Evolutionary conservation across 2,888 invertebrate genomes (phyloP).

Genomic region (Cancer borealis): DNA sequence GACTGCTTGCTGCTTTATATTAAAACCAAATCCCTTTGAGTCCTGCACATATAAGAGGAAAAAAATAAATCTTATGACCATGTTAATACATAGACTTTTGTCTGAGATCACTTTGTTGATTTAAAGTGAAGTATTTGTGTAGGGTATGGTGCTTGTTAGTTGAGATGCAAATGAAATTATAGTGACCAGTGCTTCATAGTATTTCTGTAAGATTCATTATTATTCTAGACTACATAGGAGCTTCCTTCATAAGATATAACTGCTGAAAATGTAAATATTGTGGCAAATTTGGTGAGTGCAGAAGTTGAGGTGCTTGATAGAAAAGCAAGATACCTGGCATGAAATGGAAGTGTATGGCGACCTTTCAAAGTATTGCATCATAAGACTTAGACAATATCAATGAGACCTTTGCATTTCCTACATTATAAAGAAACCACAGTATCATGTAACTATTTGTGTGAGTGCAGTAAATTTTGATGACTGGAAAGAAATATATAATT

Average conservation of each 20-base stretch:
- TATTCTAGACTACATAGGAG: neutral
- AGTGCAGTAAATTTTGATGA: neutral
- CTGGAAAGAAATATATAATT: neutral
- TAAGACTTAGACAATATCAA: neutral
- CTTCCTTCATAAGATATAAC: no score
- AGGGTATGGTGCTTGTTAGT: no score
- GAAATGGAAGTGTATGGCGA: neutral
- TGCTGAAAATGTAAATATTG: no score
- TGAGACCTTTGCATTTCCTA: neutral
- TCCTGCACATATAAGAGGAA: neutral
- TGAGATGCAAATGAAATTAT: no score
- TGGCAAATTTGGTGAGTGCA: neutral
- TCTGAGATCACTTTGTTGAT: neutral
- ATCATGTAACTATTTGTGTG: neutral
- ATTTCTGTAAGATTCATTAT: neutral
- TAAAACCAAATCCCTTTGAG: neutral
- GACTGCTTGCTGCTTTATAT: neutral
- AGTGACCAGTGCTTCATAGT: no score
- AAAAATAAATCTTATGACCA: neutral
- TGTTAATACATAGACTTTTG: neutral
- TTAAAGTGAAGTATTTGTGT: no score
- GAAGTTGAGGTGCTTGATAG: neutral
- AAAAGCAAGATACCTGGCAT: neutral
- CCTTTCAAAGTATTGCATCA: neutral
- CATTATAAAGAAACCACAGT: neutral